These are phyloP conservation scores for Cepphus grylle DNA, from an alignment of 2,113 vertebrate species.

Conservation along the genomic window DNA sequence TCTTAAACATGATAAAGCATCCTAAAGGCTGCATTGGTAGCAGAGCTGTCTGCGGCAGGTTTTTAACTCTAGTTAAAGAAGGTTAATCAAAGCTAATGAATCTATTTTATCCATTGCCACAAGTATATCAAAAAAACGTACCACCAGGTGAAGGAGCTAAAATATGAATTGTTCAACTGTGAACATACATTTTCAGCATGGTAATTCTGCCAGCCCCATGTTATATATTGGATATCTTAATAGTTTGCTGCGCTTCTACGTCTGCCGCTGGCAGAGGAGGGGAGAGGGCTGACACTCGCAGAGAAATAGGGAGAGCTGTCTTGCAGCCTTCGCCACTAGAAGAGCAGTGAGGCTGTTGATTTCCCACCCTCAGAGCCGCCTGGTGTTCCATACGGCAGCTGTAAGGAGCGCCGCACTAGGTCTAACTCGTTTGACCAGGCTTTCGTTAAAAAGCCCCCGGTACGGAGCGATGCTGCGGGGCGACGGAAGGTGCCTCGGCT, in stretches of 20 bases:
- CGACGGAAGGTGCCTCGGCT: neutral
- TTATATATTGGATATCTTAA: neutral
- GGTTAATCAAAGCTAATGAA: constrained; percentile 85
- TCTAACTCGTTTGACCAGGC: constrained; percentile 9
- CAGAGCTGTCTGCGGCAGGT: constrained; percentile 70
- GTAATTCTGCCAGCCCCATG: constrained; percentile 34
- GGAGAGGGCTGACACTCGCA: neutral
- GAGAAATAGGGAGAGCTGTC: neutral
- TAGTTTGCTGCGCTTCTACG: neutral
- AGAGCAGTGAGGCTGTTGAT: constrained; percentile 13
- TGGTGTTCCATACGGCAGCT: neutral
- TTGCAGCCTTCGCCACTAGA: neutral
- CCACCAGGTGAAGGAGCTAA: constrained; percentile 58
- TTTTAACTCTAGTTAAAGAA: constrained; percentile 80
- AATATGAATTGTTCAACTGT: constrained; percentile 58
- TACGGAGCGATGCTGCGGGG: neutral
- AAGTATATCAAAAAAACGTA: constrained; percentile 65
- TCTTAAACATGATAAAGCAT: constrained; percentile 84
- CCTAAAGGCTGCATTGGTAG: constrained; percentile 68
- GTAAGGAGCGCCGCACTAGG: neutral
- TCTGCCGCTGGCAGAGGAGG: neutral
- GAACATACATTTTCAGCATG: constrained; percentile 44
- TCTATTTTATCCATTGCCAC: constrained; percentile 75
- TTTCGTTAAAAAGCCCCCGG: constrained; percentile 8
- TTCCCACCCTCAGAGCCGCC: constrained; percentile 37